Percentiles rank a stretch among this genome's conserved stretches.
Evolutionary conservation across 2,797 vertebrate genomes (phyloP).

Genomic region (Balearica regulorum): DNA sequence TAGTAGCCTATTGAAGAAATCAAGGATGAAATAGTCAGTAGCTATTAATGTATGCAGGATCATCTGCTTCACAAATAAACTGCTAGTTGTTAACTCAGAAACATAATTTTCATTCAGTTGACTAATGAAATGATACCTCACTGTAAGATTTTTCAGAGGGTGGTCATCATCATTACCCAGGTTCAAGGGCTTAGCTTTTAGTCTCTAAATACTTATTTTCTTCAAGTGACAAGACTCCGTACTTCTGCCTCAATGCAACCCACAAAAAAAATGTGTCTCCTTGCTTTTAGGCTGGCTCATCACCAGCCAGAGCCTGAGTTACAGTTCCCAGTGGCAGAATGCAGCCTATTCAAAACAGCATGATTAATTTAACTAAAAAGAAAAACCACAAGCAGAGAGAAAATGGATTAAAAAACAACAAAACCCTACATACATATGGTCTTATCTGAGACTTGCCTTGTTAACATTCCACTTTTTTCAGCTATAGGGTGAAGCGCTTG

Average conservation of each 20-base stretch:
- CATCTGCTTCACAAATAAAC: neutral
- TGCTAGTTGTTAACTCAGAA: neutral
- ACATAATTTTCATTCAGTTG: neutral
- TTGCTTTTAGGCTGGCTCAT: constrained; percentile 4
- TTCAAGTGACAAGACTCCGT: neutral
- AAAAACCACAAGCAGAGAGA: constrained; percentile 56
- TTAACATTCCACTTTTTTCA: constrained; percentile 52
- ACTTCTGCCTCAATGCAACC: neutral
- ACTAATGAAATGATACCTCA: neutral
- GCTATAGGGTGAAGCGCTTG: constrained; percentile 16
- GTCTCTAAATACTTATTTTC: neutral
- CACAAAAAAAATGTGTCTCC: neutral
- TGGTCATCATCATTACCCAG: neutral
- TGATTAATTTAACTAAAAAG: constrained; percentile 52
- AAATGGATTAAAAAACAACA: constrained; percentile 55
- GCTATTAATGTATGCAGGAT: neutral
- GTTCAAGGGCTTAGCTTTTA: neutral
- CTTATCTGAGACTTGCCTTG: constrained; percentile 51
- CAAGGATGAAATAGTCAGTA: neutral
- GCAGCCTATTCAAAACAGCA: constrained; percentile 39
- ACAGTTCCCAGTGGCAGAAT: constrained; percentile 33
- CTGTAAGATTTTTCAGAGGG: neutral
- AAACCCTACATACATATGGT: constrained; percentile 44
- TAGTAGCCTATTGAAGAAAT: neutral
- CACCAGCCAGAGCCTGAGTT: neutral